Evolutionary conservation across 1,140 invertebrate species (phyloP), one percentile per base, ranked within the genome.

Genomic region (Pachyrhynchus sulphureomaculatus): DNA sequence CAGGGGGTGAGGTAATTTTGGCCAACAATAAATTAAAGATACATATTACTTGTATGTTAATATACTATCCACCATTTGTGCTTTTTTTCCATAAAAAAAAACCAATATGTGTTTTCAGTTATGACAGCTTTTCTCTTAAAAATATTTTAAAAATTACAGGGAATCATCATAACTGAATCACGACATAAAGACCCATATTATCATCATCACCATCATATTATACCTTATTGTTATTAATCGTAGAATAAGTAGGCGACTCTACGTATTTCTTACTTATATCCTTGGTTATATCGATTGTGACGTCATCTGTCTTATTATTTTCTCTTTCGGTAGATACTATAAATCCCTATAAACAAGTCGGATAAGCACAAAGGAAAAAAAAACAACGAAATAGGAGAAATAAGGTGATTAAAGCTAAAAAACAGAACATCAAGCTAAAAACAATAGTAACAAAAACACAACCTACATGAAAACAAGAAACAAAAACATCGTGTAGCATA

Each of bases 301-400:
- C 70, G 62, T 71, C 72, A 48, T 67, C 66, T 57, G 64, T 68
- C 42, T 55, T 48, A 45, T 62, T 60, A 55, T 41, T 33, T 57
- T 71, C 72, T 13, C 48, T 67, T 67, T 73, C 71, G 47, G 65
- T 65, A 13, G 61, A 66, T 39, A 72, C 67, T 39, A 75, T 66
- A 64, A 71, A 48, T 42, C 55, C 73, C 73, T 75, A 75, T 67
- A 75, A 74, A 71, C 26, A 66, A 74, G 42, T 59, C 26, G 20
- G 20, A 12, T 51, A 59, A 23, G 42, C 20, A 61, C 58, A 48
- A n/a, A 44, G 41, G 15, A 18, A 44, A 45, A 56, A 24, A 56
- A 17, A 44, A 44, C 23, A 56, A 4, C 20, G 13, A 55, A 15
- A 37, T 8, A 39, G n/a, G 3, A 13, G 1, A 2, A 2, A 39